phyloP scores from a whole-genome alignment of 2,888 invertebrate genomes.

The Pemphredon lugubris region DNA sequence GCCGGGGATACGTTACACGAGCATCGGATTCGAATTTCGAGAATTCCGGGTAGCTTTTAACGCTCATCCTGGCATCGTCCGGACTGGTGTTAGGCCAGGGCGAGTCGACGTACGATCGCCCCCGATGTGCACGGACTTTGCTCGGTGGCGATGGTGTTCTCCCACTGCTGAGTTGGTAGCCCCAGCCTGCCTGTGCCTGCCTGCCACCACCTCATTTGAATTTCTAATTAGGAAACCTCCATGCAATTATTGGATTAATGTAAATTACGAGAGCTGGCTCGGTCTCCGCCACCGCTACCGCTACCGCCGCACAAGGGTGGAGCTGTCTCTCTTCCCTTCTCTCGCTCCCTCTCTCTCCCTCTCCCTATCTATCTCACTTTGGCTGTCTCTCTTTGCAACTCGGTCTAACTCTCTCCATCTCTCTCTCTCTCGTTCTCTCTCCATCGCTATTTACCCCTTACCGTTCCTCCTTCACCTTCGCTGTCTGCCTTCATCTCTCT shows the following conservation, averaged over 20 bases:
- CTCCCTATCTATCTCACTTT: conserved; percentile 51
- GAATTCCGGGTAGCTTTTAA: conserved; percentile 79
- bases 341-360: conserved; percentile 50
- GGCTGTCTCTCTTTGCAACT: conserved; percentile 39
- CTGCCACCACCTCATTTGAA: conserved; percentile 93
- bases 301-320: conserved; percentile 80
- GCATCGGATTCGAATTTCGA: conserved; percentile 75
- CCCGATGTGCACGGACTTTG: conserved; percentile 77
- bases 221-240: conserved; percentile 96
- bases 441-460: conserved; percentile 51
- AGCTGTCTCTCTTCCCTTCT: conserved; percentile 69
- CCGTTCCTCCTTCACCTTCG: conserved; percentile 57
- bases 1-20: conserved; percentile 52
- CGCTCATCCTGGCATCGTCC: conserved; percentile 78
- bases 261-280: conserved; percentile 92
- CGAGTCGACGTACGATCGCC: conserved; percentile 71
- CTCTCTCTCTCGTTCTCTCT: conserved; percentile 56
- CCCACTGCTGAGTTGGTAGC: conserved; percentile 79
- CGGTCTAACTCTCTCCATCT: conserved; percentile 51
- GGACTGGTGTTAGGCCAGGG: conserved; percentile 76
- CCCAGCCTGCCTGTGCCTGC: conserved; percentile 78
- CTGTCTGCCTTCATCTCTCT: conserved; percentile 52
- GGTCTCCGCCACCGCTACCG: conserved; percentile 80
- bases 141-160: conserved; percentile 72
- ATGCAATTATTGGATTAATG: conserved; percentile 97